phyloP scores from a whole-genome alignment of 2,797 vertebrate genomes.

The Etheostoma perlongum region DNA sequence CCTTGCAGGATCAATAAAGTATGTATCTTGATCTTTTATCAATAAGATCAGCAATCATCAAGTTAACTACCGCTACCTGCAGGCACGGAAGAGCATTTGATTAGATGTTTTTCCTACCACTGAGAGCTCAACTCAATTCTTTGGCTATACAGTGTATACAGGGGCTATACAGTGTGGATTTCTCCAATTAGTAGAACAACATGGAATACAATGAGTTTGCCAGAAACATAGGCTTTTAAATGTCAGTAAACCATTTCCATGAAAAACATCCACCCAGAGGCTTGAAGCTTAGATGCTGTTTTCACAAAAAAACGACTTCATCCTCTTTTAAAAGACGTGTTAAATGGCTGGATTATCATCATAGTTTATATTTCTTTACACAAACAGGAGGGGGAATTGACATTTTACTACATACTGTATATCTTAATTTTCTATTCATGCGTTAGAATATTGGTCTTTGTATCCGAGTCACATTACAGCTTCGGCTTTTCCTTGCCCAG shows the following conservation, averaged over 20 bases:
- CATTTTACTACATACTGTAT: neutral
- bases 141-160: no score
- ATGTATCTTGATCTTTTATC: no score
- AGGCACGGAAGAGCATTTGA: no score
- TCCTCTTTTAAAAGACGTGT: neutral
- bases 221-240: neutral
- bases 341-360: neutral
- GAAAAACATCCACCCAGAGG: neutral
- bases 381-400: neutral
- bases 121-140: no score
- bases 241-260: neutral
- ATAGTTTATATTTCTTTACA: neutral
- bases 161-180: neutral
- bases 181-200: neutral
- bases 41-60: no score
- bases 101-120: no score
- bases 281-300: neutral
- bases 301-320: neutral
- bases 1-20: no score
- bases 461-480: constrained; percentile 3
- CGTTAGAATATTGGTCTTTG: constrained; percentile 11
- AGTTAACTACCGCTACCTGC: no score
- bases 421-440: neutral
- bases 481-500: constrained; percentile 42
- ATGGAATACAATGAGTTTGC: neutral